Base-by-base conservation (phyloP, 1,140 invertebrate genomes). In the Plectrocnemia conspersa region DNA sequence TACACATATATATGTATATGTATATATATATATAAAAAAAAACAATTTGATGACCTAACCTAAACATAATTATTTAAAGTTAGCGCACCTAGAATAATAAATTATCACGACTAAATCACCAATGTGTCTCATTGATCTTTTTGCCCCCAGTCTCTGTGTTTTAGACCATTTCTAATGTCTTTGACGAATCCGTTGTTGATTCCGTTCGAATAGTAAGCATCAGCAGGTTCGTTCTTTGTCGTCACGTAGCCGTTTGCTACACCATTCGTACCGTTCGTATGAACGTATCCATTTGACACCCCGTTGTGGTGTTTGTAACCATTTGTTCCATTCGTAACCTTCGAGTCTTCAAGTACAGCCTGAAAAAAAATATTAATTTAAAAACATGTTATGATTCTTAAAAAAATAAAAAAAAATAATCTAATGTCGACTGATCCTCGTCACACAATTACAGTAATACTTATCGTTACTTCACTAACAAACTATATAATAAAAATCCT, bases 171-270 rank as follows among this genome's bases (percentile, higher is more conserved):
- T 33, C 59, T 38, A 22, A 61, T 57, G 40, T 61, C 59, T 52
- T 61, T 76, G 18, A 82, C 79, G 65, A 81, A 82, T 35, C 82
- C 81, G 63, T 82, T 83, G 60, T 80, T 80, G 45, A 80, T 78
- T 11, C 82, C 82, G 59, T 82, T 83, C 38, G 80, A 82, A 68
- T 83, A 82, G 64, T 80, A 82, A 24, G 82, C 72, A 74, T 84
- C 75, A 66, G 78, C 73, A 47, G 79, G 77, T 36, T 80, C 77
- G 59, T 77, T 80, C 63, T 82, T 82, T 44, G 78, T 76, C 46
- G 79, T 77, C 45, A 78, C 72, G 54, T 80, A 80, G 4, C 74
- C 74, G 24, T 71, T 67, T 13, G 65, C 68, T 16, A 63, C 63
- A 22, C 68, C 67, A 21, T 61, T 68, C 54, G 49, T 56, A 25